Base-by-base conservation (phyloP, 2,888 invertebrate species). In the Phaonia tiefii region DNA sequence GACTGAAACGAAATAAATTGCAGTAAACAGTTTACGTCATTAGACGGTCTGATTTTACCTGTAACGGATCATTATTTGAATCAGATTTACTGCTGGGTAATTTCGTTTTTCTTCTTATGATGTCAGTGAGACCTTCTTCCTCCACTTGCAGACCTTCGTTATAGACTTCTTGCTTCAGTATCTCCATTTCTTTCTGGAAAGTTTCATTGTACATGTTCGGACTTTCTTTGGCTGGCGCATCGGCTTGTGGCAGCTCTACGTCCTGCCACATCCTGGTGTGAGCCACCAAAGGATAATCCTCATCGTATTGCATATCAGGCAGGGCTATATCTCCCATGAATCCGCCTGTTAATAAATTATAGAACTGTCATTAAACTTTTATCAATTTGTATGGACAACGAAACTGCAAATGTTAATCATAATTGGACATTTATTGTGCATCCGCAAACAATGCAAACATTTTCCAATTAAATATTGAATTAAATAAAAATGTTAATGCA, bases 261-360 rank as follows among this genome's bases (percentile, higher is more conserved):
- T 72, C 79, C 8, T 73, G 51, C 49, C 73, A 84, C 7, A 76
- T 71, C 17, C 80, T 66, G 26, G 85, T 86, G 1, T 79, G 79
- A 17, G 86, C 85, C 56, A 86, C 86, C 83, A 86, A 79, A 46
- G 86, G 86, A 75, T 85, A 84, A 10, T 73, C 91, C 83, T 92
- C 92, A 72, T 66, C 79, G 60, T 83, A 83, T 75, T 91, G 82
- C 26, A 84, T 74, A 85, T 94, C 93, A 42, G 96, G 94, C 83
- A 97, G 91, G 0, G 97, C 96, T 82, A 97, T 96, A 90, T 97
- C 97, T 0, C 96, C 96, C 92, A 95, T 92, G 88, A 96, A 96
- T 72, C 94, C 94, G 86, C 93, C 97, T 97, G 92, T 22, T 93
- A 93, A 87, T 13, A 13, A 58, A 85, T 89, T 87, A 83, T 76